phyloP scores from a whole-genome alignment of 2,888 invertebrate genomes.

The Trissoscelio sp. region DNA sequence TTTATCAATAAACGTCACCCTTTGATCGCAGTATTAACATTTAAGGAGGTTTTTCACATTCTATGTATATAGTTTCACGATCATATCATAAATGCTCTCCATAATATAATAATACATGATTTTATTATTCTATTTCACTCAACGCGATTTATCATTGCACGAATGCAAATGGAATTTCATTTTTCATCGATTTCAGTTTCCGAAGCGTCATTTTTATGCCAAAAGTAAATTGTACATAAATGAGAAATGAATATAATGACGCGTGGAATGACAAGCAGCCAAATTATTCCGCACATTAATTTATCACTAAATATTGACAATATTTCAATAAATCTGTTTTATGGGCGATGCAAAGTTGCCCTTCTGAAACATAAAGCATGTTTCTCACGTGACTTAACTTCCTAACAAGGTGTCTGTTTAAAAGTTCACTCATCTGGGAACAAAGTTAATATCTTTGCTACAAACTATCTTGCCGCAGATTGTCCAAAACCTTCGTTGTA shows the following conservation, averaged over 20 bases:
- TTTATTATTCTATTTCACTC: not conserved
- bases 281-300: not conserved
- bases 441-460: conserved; percentile 42
- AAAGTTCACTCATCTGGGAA: conserved; percentile 37
- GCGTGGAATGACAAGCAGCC: not conserved
- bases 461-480: conserved; percentile 19
- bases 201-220: not conserved
- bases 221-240: not conserved
- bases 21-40: not conserved
- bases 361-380: conserved; percentile 31
- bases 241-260: not conserved
- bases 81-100: not conserved
- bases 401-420: conserved; percentile 49
- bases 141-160: not conserved
- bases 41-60: not conserved
- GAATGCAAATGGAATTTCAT: not conserved
- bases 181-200: not conserved
- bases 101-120: conserved; percentile 1
- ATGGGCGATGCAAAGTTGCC: conserved; percentile 10
- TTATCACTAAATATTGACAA: conserved; percentile 14
- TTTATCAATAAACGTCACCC: not conserved
- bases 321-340: conserved; percentile 17
- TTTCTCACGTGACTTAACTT: conserved; percentile 50
- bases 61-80: not conserved
- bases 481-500: conserved; percentile 8